Evolutionary conservation across 2,888 invertebrate species (phyloP).

Genomic region (Diaprepes abbreviatus): DNA sequence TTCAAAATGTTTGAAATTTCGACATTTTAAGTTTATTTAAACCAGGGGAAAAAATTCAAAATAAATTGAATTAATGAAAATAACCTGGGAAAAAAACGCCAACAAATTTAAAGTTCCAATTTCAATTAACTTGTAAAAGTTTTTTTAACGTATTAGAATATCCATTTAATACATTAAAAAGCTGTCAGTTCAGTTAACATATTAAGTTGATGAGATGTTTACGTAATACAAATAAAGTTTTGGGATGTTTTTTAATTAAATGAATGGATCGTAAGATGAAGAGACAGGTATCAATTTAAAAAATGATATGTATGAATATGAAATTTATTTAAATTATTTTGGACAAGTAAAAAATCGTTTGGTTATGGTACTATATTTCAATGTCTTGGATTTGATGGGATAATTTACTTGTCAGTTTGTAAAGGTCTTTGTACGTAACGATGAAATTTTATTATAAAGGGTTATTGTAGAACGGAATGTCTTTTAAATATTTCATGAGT

Average conservation of each 20-base stretch:
- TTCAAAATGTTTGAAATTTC: no score
- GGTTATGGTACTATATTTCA: not conserved
- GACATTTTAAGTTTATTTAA: no score
- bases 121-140: conserved; percentile 37
- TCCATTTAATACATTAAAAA: conserved; percentile 49
- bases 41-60: no score
- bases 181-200: conserved; percentile 30
- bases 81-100: no score
- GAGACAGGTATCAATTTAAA: conserved; percentile 14
- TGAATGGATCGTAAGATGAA: not conserved
- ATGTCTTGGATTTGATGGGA: not conserved
- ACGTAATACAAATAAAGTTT: conserved; percentile 16
- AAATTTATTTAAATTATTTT: conserved; percentile 22
- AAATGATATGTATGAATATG: conserved; percentile 1
- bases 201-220: conserved; percentile 14
- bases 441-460: no score
- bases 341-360: conserved; percentile 5
- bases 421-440: no score
- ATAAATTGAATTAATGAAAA: no score
- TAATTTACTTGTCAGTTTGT: conserved; percentile 3
- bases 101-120: conserved; percentile 20
- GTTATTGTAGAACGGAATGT: no score
- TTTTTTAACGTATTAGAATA: conserved; percentile 25
- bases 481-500: no score
- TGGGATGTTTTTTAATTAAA: conserved; percentile 16